These are phyloP conservation scores for Hybognathus amarus DNA, from an alignment of 2,797 vertebrate species.

Conservation along the genomic window DNA sequence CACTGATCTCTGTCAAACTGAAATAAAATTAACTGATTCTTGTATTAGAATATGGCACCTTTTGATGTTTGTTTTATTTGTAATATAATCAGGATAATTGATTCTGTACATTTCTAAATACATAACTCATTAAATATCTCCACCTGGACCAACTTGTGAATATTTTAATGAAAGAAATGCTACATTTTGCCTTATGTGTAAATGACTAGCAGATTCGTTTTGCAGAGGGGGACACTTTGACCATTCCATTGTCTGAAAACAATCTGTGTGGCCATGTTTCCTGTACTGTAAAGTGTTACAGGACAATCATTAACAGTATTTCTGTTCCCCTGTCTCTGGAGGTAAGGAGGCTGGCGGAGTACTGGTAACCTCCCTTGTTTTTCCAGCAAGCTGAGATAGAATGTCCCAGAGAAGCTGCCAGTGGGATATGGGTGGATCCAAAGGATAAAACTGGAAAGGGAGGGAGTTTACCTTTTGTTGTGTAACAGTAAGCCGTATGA, in stretches of 20 bases:
- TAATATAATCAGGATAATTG: not conserved
- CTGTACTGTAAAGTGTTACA: constrained; percentile 21
- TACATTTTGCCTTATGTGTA: not conserved
- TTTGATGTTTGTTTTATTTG: not conserved
- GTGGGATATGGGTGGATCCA: constrained; percentile 47
- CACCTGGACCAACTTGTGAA: not conserved
- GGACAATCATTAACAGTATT: constrained; percentile 20
- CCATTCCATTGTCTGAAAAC: constrained; percentile 36
- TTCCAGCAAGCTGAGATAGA: constrained; percentile 34
- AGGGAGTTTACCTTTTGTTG: constrained; percentile 26
- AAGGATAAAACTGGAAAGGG: constrained; percentile 9
- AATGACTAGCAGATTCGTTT: not conserved
- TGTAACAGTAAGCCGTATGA: constrained; percentile 27
- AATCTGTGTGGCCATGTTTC: constrained; percentile 22
- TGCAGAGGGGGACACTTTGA: constrained; percentile 20
- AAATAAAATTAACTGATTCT: not conserved
- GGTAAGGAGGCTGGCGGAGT: constrained; percentile 7
- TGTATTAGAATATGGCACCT: not conserved
- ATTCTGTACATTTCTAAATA: not conserved
- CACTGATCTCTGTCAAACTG: not conserved
- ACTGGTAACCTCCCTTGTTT: constrained; percentile 53
- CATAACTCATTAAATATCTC: not conserved
- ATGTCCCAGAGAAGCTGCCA: constrained; percentile 35
- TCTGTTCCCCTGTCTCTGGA: constrained; percentile 9
- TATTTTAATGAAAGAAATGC: not conserved